Evolutionary conservation across 2,797 vertebrate genomes (phyloP).

Genomic region (Morus bassanus): DNA sequence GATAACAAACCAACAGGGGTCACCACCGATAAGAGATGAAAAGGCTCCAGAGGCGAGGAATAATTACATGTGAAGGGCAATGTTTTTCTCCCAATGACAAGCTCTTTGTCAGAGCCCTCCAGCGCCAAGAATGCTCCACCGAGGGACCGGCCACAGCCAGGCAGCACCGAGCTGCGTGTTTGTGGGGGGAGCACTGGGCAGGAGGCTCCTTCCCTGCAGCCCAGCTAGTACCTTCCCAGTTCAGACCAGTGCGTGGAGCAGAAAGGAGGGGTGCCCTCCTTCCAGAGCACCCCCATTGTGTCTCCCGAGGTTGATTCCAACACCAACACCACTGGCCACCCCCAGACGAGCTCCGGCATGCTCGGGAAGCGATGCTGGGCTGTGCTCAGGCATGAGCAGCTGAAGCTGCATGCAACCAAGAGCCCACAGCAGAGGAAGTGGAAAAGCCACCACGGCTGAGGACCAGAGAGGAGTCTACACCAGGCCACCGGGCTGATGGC

Average conservation of each 20-base stretch:
- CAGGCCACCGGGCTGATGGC: not conserved
- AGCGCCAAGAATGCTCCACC: not conserved
- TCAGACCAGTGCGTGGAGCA: not conserved
- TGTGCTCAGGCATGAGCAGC: not conserved
- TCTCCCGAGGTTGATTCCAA: not conserved
- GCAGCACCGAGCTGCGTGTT: rapidly evolving
- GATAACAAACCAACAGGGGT: conserved; percentile 30
- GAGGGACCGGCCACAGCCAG: rapidly evolving
- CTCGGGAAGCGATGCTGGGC: not conserved
- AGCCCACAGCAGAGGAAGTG: not conserved
- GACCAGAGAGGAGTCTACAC: not conserved
- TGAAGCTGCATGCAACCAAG: not conserved
- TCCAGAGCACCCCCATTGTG: not conserved
- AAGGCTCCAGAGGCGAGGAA: not conserved
- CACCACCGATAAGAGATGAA: not conserved
- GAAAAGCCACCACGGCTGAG: not conserved
- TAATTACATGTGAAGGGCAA: not conserved
- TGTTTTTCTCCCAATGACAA: not conserved
- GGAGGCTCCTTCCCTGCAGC: not conserved
- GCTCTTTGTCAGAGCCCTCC: not conserved
- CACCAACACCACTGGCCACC: rapidly evolving
- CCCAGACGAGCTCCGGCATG: rapidly evolving
- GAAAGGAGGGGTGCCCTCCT: rapidly evolving
- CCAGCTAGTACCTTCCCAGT: not conserved
- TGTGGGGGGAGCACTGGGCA: rapidly evolving